Base-by-base conservation (phyloP, 2,888 invertebrate species). In the Sycophila texana region DNA sequence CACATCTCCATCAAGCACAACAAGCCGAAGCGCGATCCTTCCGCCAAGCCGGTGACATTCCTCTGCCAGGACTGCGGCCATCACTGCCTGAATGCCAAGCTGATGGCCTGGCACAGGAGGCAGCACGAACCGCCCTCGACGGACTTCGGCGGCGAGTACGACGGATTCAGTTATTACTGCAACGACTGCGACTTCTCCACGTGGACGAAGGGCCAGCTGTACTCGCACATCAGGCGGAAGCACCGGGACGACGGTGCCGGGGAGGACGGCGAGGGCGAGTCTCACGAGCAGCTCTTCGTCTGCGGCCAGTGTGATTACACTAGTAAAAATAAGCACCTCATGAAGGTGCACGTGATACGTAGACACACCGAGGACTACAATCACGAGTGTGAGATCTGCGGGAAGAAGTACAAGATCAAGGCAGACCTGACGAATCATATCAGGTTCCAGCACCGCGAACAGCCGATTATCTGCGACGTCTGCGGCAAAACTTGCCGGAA, bases 141-240 rank as follows among this genome's bases (percentile, higher is more conserved):
- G 67, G 14, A 58, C 10, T 13, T 53, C 14, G 66, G 55, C 3
- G 66, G 47, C 18, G 79, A 74, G 51, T 61, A 76, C 51, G 39
- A 68, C 12, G 74, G 61, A 0, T 61, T 22, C 47, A 72, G 14
- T 7, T 84, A 83, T 13, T 80, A 81, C 7, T 90, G 90, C 82
- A 86, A 88, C 79, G 87, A 88, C 47, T 90, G 90, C 63, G 83
- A 85, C 13, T 90, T 88, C 71, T 88, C 88, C 16, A 87, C 89
- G 0, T 83, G 81, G 30, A 89, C 88, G 5, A 89, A 89, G 18
- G 84, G 86, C 0, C 87, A 89, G 0, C 77, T 90, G 2, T 87
- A 86, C 65, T 87, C 88, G 5, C 90, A 90, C 77, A 88, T 89
- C 4, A 87, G 87, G 72, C 83, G 89, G 26, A 90, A 89, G 65